Evolutionary conservation across 2,888 invertebrate species (phyloP).

Genomic region (Anthophora plumipes): DNA sequence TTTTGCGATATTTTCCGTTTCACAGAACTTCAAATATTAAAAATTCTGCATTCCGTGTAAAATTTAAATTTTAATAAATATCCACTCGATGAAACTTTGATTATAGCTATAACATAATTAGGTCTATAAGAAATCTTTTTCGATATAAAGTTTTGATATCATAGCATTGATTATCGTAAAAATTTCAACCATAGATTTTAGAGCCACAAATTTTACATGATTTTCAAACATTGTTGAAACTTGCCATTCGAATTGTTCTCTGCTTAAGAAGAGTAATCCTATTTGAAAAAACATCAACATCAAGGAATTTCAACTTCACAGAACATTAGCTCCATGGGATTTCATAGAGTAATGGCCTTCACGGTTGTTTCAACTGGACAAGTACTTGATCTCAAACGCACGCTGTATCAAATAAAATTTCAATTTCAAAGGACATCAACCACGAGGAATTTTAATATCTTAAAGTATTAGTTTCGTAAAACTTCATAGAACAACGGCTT

Average conservation of each 20-base stretch:
- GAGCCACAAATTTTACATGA: background rate
- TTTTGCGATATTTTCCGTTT: too few species aligned
- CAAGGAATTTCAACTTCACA: conserved; percentile 10
- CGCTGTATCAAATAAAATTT: background rate
- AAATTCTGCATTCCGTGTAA: too few species aligned
- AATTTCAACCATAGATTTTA: background rate
- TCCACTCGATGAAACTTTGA: too few species aligned
- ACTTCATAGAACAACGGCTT: background rate
- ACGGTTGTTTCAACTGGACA: background rate
- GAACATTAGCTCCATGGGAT: background rate
- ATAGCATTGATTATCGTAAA: too few species aligned
- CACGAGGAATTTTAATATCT: background rate
- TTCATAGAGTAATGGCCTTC: conserved; percentile 13
- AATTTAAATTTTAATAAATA: too few species aligned
- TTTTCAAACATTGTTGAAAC: background rate
- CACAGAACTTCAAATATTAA: too few species aligned
- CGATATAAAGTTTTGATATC: too few species aligned
- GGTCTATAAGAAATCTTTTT: too few species aligned
- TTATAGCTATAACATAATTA: too few species aligned
- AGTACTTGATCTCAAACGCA: background rate
- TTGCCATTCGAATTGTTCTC: background rate
- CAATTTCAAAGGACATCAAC: conserved; percentile 14
- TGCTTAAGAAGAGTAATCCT: background rate
- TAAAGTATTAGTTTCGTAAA: background rate
- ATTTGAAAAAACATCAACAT: background rate